These are phyloP conservation scores for Raja brachyura DNA, from an alignment of 2,113 vertebrate species.

Conservation along the genomic window DNA sequence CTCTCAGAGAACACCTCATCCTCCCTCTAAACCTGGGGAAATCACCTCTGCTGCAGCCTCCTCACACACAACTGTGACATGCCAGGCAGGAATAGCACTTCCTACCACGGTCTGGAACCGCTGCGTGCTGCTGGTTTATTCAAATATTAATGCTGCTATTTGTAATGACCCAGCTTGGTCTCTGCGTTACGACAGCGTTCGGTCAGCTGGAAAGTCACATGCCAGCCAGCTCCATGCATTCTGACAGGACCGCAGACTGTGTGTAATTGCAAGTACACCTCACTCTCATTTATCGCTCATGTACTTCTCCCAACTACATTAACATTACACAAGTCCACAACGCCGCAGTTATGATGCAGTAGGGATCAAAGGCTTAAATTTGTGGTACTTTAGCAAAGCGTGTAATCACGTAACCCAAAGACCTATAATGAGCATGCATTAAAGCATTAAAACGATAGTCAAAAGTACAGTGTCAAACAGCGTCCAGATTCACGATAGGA, in stretches of 20 bases:
- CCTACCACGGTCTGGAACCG: not conserved
- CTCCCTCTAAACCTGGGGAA: not conserved
- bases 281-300: not conserved
- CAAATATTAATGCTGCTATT: constrained; percentile 38
- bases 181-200: constrained; percentile 4
- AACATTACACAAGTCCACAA: not conserved
- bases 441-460: too few species aligned
- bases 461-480: too few species aligned
- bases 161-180: constrained; percentile 7
- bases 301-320: not conserved
- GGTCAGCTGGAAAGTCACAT: constrained; percentile 22
- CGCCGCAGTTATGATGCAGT: not conserved
- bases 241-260: not conserved
- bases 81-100: not conserved
- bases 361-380: not conserved
- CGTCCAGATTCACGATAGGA: too few species aligned
- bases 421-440: not conserved
- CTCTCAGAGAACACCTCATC: not conserved
- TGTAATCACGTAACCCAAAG: not conserved
- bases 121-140: not conserved
- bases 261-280: not conserved
- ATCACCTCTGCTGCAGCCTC: not conserved
- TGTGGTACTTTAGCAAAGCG: not conserved
- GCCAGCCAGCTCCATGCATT: not conserved
- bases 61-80: not conserved